Conservation (phyloP, 2,888 invertebrate species). For the Hipparchia semele region DNA sequence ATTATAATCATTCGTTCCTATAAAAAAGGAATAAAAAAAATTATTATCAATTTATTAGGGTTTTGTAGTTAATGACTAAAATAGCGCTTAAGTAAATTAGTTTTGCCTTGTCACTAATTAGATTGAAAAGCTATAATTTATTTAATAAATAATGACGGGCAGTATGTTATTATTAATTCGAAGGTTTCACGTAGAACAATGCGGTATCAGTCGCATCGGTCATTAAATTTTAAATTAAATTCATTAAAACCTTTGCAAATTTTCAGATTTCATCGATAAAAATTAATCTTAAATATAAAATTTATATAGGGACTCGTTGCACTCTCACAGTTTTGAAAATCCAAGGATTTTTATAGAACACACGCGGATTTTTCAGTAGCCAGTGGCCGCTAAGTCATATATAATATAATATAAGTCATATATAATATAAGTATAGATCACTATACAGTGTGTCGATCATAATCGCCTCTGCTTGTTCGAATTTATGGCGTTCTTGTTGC, state of each 20-base stretch:
- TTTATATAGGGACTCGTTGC: too few relatives aligned
- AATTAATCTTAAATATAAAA: neutral
- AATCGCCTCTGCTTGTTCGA: too few relatives aligned
- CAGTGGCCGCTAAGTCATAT: too few relatives aligned
- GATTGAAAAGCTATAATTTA: conserved; percentile 12
- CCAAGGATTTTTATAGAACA: neutral
- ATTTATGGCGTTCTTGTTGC: too few relatives aligned
- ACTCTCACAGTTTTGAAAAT: neutral
- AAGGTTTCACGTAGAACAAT: conserved; percentile 16
- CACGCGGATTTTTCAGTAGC: too few relatives aligned
- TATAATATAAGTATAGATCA: too few relatives aligned
- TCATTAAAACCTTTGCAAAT: conserved; percentile 5
- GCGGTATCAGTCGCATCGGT: conserved; percentile 9
- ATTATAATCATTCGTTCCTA: too few relatives aligned
- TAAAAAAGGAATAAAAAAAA: too few relatives aligned
- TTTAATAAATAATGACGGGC: conserved; percentile 4
- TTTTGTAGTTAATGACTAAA: neutral
- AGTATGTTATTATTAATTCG: conserved; percentile 1
- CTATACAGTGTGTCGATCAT: too few relatives aligned
- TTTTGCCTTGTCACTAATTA: conserved; percentile 6
- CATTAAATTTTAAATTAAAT: neutral
- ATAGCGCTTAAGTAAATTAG: conserved; percentile 10
- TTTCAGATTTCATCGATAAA: neutral
- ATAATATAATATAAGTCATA: too few relatives aligned
- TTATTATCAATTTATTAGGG: neutral